Evolutionary conservation across 2,113 vertebrate species (phyloP), one percentile per base, ranked within the genome.

Genomic region (Colius striatus): DNA sequence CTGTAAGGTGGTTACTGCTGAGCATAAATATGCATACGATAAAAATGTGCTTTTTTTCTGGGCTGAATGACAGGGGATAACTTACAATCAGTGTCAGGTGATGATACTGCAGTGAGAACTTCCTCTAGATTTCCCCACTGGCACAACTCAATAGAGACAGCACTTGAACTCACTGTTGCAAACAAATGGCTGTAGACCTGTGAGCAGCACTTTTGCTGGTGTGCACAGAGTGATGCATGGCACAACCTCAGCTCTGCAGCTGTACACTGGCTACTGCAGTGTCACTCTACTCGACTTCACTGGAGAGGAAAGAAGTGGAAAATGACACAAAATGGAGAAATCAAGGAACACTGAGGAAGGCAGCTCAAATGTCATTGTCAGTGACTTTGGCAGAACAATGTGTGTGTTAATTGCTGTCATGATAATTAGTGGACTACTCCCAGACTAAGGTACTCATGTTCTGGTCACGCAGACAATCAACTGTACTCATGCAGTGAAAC

Each of bases 181-280:
- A 91, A 70, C 2, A 13, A 81, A 48, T 1, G 21, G 16, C 60
- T 34, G 50, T 58, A 41, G 48, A 32, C 62, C 19, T 0, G 0
- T 11, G 48, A 84, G 48, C 55, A 63, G 27, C 54, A 3, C 18
- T 66, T 73, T 27, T 86, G 72, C 45, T 32, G 38, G 21, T 30
- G 45, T 63, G 16, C 12, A 20, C 2, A 3, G 2, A 23, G 30
- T 0, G 10, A 29, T 54, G 16, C 7, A 1, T 34, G 47, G 21
- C 0, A 0, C 5, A 9, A 11, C 50, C 16, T 0, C 43, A 19
- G 87, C 62, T 63, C 70, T n/a, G 58, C 3, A 1, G 47, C 54
- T 17, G 11, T 32, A 9, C 41, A 11, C 16, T 0, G 0, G 1
- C 34, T 18, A 1, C 12, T 29, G 29, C 20, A 41, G 38, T 41